Percentiles rank a stretch among this genome's conserved stretches.
Evolutionary conservation across 1,140 invertebrate species (phyloP).

Genomic region (Bradynema listronoti): DNA sequence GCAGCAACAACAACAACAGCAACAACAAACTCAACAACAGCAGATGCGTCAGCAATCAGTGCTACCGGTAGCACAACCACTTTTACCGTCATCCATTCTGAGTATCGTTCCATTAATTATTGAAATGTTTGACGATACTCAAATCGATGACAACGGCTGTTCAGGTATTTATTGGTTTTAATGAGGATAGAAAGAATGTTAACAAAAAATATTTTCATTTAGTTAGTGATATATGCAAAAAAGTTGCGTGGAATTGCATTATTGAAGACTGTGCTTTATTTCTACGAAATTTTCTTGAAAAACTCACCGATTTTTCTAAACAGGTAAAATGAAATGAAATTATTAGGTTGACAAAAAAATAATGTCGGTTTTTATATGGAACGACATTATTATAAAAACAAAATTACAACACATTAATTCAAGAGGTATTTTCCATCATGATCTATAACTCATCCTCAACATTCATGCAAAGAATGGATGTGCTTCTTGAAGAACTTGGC

Average conservation of each 20-base stretch:
- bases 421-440: too few relatives aligned
- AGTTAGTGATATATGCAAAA: constrained; percentile 64
- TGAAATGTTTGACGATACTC: constrained; percentile 84
- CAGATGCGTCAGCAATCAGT: too few relatives aligned
- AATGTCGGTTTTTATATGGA: too few relatives aligned
- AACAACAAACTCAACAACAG: too few relatives aligned
- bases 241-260: constrained; percentile 86
- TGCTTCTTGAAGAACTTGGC: too few relatives aligned
- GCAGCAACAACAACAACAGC: too few relatives aligned
- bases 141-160: constrained; percentile 82
- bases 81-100: constrained; percentile 92
- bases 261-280: constrained; percentile 96
- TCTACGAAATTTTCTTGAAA: constrained; percentile 86
- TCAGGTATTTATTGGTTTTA: constrained; percentile 68
- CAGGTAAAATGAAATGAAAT: too few relatives aligned
- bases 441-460: too few relatives aligned
- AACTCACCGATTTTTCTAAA: constrained; percentile 79
- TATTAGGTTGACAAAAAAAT: too few relatives aligned
- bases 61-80: constrained; percentile 80
- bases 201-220: constrained; percentile 30
- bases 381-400: too few relatives aligned
- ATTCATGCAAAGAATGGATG: too few relatives aligned
- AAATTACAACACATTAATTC: too few relatives aligned
- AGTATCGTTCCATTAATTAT: constrained; percentile 89
- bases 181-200: neutral